phyloP scores from a whole-genome alignment of 2,113 vertebrate species.

The Hiodon alosoides region DNA sequence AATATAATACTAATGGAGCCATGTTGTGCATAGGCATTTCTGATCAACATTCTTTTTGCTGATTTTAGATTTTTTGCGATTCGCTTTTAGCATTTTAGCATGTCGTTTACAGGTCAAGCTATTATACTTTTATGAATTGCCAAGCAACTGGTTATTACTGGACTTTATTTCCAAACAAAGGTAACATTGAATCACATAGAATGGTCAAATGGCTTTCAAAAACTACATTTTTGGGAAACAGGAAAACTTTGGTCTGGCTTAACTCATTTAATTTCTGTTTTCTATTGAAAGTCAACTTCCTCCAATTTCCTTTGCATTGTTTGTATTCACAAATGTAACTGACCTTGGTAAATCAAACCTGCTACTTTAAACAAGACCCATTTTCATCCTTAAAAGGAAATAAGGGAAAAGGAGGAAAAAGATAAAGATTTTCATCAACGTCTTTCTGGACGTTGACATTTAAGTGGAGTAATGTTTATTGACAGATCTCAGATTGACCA shows the following conservation, averaged over 20 bases:
- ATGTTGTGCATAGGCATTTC: no score
- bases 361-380: background rate
- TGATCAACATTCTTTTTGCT: no score
- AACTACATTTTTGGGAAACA: conserved; percentile 57
- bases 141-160: no score
- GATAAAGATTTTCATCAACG: no score
- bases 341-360: background rate
- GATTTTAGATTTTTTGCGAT: no score
- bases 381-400: background rate
- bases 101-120: no score
- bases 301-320: conserved; percentile 7
- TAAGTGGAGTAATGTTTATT: no score
- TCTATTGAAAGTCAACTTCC: conserved; percentile 36
- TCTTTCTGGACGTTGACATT: no score
- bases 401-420: background rate
- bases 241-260: conserved; percentile 48
- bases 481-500: no score
- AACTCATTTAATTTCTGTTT: conserved; percentile 19
- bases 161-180: conserved; percentile 14
- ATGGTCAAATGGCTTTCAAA: conserved; percentile 30
- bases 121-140: no score
- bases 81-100: no score
- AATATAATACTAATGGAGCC: no score
- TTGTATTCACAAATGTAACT: conserved; percentile 7
- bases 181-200: conserved; percentile 23